Evolutionary conservation across 2,888 invertebrate species (phyloP), one percentile per base, ranked within the genome.

Genomic region (Napeogenes inachia): DNA sequence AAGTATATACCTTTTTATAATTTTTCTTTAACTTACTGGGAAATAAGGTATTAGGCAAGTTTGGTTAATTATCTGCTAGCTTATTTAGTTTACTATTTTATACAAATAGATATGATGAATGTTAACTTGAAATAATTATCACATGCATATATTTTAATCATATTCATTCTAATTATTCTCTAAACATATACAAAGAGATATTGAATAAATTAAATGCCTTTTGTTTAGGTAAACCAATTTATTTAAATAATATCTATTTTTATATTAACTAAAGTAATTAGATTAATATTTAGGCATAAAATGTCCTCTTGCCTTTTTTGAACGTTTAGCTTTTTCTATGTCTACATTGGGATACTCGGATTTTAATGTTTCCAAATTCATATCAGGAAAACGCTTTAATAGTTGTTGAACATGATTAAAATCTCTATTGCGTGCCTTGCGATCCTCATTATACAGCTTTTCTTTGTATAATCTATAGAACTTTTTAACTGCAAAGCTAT

Each of bases 301-400:
- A 81, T 95, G 94, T 13, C 94, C 94, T 70, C 92, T 89, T 12
- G 92, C 83, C 81, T 92, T 93, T 69, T 91, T 91, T 56, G 81
- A 80, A 4, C 78, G 79, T 71, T 92, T 92, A 2, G 94, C 91
- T 79, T 92, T 93, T 64, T 95, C 93, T 57, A 97, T 85, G 80
- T 97, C 92, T 4, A 96, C 94, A 76, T 93, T 83, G 4, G 97
- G 97, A 82, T 94, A 97, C 74, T 94, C 92, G 64, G 92, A 88
- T 77, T 94, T 93, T 32, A 97, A 75, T 60, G 93, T 88, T 63
- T 94, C 93, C 78, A 93, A 79, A 76, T 96, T 94, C 81, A 95
- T 84, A 76, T 97, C 91, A 1, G 97, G 97, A 82, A 95, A 97
- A 53, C 94, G 91, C 68, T 94, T 94, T 33, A 97, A 74, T 60